phyloP scores from a whole-genome alignment of 2,113 vertebrate species.

The Sigmodon hispidus region DNA sequence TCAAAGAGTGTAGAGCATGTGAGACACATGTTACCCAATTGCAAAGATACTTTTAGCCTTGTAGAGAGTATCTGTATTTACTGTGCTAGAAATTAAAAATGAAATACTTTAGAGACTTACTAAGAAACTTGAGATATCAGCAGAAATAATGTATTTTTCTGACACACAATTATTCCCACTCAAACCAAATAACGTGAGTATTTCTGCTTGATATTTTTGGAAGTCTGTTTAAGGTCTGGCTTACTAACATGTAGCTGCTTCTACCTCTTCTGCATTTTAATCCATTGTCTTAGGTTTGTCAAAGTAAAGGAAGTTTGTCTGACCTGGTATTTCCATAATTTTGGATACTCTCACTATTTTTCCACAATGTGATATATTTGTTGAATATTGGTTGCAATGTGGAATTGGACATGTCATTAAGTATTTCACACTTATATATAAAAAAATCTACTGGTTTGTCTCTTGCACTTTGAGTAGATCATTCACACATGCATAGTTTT shows the following conservation, averaged over 20 bases:
- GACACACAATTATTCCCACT: neutral
- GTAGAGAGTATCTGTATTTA: neutral
- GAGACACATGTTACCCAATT: neutral
- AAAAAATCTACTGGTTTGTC: conserved; percentile 8
- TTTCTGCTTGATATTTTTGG: conserved; percentile 2
- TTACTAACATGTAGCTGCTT: neutral
- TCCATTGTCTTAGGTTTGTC: conserved; percentile 11
- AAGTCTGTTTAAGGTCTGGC: neutral
- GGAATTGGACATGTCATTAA: neutral
- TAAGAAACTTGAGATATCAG: neutral
- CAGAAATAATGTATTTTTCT: neutral
- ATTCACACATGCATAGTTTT: neutral
- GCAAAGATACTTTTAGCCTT: conserved; percentile 1
- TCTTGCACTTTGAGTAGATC: neutral
- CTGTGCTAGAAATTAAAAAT: conserved; percentile 3
- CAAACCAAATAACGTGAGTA: neutral
- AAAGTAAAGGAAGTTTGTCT: neutral
- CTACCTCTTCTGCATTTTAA: neutral
- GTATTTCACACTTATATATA: neutral
- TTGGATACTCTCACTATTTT: conserved; percentile 2
- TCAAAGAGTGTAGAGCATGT: neutral
- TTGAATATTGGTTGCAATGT: neutral
- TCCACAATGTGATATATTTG: neutral
- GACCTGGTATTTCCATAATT: conserved; percentile 8
- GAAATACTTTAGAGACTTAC: neutral